Evolutionary conservation across 2,888 invertebrate species (phyloP).

Genomic region (Andrena flavipes): DNA sequence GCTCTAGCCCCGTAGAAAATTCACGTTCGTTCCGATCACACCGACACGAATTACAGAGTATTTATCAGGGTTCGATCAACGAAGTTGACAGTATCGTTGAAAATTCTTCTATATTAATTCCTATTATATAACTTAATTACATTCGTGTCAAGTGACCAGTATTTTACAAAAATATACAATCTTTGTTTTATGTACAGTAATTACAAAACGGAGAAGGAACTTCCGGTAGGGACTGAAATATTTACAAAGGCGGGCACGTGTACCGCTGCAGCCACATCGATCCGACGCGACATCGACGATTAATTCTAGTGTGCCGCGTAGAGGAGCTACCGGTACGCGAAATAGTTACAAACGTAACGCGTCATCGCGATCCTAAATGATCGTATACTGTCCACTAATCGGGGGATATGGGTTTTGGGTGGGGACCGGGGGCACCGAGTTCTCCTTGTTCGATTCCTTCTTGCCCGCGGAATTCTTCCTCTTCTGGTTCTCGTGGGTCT

Average conservation of each 20-base stretch:
- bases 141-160: neutral
- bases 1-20: slow-evolving; percentile 18
- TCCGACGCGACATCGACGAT: neutral
- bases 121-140: slow-evolving; percentile 39
- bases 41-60: slow-evolving; percentile 2
- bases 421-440: slow-evolving; percentile 59
- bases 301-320: neutral
- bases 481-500: slow-evolving; percentile 92
- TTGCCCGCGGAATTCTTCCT: slow-evolving; percentile 84
- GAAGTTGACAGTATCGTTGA: neutral
- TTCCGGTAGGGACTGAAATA: slow-evolving; percentile 22
- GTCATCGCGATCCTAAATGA: slow-evolving; percentile 18
- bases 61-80: neutral
- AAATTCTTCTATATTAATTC: slow-evolving; percentile 25
- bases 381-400: slow-evolving; percentile 42
- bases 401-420: slow-evolving; percentile 47
- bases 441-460: slow-evolving; percentile 84
- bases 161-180: slow-evolving; percentile 73
- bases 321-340: neutral
- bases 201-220: slow-evolving; percentile 56
- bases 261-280: neutral
- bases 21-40: slow-evolving; percentile 21
- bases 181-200: slow-evolving; percentile 64
- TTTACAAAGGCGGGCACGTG: slow-evolving; percentile 34
- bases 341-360: neutral